Evolutionary conservation across 2,888 invertebrate genomes (phyloP), one percentile per base, ranked within the genome.

Genomic region (Drosophila lutescens): DNA sequence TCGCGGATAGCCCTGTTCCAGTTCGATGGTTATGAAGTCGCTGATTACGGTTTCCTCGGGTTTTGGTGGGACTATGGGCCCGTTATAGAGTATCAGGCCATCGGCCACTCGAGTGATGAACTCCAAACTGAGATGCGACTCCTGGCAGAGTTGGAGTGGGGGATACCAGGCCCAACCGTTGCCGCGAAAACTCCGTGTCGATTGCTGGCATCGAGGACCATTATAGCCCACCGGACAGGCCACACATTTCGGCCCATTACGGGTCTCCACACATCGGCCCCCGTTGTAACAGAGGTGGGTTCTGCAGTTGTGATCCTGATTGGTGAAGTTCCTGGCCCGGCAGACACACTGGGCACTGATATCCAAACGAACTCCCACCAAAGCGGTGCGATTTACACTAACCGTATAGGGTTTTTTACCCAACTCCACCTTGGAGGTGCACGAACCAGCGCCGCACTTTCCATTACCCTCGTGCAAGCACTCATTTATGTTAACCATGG

Each of bases 91-190:
- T 56, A 99, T 93, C 17, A 99, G 94, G 1, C 98, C 99, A 91
- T 98, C 97, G 0, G 96, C 94, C 92, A 96, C 96, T 80, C 96
- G 94, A 0, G 99, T 98, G 77, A 98, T 96, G 90, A 99, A 98
- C 93, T 99, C 98, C 72, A 99, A 95, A 89, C 97, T 98, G 76
- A 99, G 94, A 93, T 98, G 98, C 38, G 98, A 98, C 79, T 95
- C 96, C 86, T 98, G 97, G 92, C 99, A 99, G 95, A 98, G 97
- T 91, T 98, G 97, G 61, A 99, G 93, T 0, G 99, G 95, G 2
- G 98, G 97, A 93, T 98, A 99, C 98, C 99, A 98, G 8, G 99
- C 98, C 97, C 98, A 99, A 12, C 98, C 98, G 76, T 96, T 96
- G 32, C 98, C 98, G 70, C 95, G 94, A 93, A 99, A 99, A 90